Base-by-base conservation (phyloP, 2,888 invertebrate species). In the Hirtodrosophila histrioides region DNA sequence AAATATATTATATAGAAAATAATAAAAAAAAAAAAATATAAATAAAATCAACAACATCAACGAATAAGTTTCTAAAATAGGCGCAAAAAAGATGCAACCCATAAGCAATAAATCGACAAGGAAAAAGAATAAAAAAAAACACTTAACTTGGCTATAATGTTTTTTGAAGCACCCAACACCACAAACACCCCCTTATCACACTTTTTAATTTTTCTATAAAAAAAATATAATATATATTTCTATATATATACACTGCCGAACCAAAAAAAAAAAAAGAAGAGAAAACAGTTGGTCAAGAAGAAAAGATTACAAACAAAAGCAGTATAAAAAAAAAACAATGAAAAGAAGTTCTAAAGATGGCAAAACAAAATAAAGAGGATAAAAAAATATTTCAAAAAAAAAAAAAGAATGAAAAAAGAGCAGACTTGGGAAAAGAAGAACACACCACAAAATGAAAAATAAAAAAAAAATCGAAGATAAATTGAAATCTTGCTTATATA, bases 91-190 rank as follows among this genome's bases (percentile, higher is more conserved):
- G 73, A 79, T 60, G 76, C 78, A 79, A 66, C 49, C 46, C 65
- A 65, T 78, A 81, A 78, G 31, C 4, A 70, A 73, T 71, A 75
- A 73, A 78, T 60, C 74, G 65, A 75, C 75, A 76, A 84, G 65
- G 56, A 73, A 72, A 60, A 57, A 58, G 69, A 64, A 71, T 69
- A 71, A 70, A 27, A 0, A 31, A 74, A 61, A 76, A 74, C 71
- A 56, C 61, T 33, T 55, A 62, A 71, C 88, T 87, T 90, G 89
- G 88, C 90, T 90, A 91, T 91, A 91, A 91, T 91, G 92, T 91
- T 91, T 91, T 91, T 91, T 91, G 92, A 91, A 85, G 84, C 84
- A 83, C 88, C 84, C 81, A 86, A 89, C 85, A 80, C 80, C 85
- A 90, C 89, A 88, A 85, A 89, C 79, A 85, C 77, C 86, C 88